Percentiles rank a stretch among this genome's conserved stretches.
Evolutionary conservation across 2,797 vertebrate species (phyloP).

Genomic region (Peromyscus aztecus): DNA sequence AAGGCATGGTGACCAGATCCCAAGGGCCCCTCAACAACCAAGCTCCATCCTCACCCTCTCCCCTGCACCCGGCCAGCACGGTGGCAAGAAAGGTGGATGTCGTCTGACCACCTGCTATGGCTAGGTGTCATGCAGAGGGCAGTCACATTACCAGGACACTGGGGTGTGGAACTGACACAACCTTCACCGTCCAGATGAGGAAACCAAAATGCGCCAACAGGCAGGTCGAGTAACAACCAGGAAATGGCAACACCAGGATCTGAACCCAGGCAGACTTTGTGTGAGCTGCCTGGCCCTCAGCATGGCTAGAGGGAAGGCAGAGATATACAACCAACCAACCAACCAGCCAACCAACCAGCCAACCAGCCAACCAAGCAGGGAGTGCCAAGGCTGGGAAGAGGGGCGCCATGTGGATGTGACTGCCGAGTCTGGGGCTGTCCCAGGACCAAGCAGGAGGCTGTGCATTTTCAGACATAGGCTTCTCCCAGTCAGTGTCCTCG

Average conservation of each 20-base stretch:
- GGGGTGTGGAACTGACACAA: background rate
- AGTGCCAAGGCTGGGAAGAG: background rate
- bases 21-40: background rate
- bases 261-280: background rate
- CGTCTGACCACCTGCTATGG: background rate
- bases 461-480: background rate
- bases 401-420: fast-evolving
- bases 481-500: background rate
- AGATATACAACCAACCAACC: background rate
- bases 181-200: background rate
- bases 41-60: background rate
- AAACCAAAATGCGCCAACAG: background rate
- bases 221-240: background rate
- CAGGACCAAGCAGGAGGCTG: background rate
- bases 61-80: fast-evolving
- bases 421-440: background rate
- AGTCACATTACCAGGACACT: background rate
- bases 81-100: background rate
- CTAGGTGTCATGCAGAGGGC: background rate
- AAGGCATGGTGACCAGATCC: fast-evolving
- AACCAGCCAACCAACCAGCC: too few species aligned
- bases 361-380: too few species aligned
- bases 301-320: too few species aligned
- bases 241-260: background rate
- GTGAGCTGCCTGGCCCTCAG: background rate